These are phyloP conservation scores for Euplagia quadripunctaria DNA, from an alignment of 2,888 invertebrate species.

Conservation along the genomic window DNA sequence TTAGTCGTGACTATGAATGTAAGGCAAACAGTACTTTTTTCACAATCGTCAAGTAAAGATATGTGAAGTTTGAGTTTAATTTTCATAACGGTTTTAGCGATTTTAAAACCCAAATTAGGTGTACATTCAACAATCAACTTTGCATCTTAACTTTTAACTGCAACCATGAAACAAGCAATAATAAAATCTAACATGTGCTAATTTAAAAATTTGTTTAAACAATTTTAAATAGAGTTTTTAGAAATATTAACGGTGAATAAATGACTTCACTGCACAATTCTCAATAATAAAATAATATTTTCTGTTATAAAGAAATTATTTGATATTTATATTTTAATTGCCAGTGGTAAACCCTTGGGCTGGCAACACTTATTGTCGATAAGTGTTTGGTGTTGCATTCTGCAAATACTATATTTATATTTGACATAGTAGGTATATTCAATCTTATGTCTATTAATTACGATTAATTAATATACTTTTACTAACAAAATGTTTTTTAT, in stretches of 20 bases:
- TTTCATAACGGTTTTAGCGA: too few relatives aligned
- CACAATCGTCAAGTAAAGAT: too few relatives aligned
- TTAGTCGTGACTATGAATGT: not conserved
- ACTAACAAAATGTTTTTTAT: not conserved
- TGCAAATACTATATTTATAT: not conserved
- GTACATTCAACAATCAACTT: too few relatives aligned
- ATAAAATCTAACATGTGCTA: not conserved
- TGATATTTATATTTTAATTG: not conserved
- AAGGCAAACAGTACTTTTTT: not conserved
- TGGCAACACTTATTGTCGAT: constrained; percentile 23
- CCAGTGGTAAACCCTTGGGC: constrained; percentile 28
- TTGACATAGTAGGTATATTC: not conserved
- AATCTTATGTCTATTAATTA: not conserved
- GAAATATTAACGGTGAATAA: not conserved
- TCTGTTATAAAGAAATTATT: not conserved
- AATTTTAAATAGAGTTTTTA: not conserved
- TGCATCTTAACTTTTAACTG: too few relatives aligned
- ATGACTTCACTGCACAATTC: not conserved
- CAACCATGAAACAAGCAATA: not conserved
- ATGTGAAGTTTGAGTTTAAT: too few relatives aligned
- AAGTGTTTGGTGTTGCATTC: constrained; percentile 10
- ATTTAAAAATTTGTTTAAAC: too few relatives aligned
- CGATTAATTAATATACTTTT: not conserved
- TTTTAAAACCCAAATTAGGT: too few relatives aligned
- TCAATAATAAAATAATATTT: not conserved